Conservation (phyloP, 1,140 invertebrate genomes). For the Drosophila baimaii region DNA sequence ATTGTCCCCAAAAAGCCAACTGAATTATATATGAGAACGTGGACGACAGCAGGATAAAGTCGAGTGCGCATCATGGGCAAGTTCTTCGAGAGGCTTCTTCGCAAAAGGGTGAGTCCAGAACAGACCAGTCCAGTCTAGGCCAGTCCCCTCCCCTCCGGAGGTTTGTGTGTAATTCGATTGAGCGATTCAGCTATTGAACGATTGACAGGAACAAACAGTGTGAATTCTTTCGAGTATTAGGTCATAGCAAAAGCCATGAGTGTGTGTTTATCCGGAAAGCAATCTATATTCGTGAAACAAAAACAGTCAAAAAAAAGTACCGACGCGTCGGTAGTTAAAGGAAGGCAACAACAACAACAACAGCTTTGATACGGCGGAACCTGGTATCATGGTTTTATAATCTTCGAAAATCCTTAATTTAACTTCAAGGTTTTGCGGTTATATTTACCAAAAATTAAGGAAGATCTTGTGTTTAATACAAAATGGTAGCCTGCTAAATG, state of each 20-base stretch:
- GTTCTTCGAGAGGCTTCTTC: constrained; percentile 47
- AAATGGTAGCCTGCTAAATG: too few species aligned
- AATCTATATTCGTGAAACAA: constrained; percentile 28
- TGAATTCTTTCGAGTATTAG: constrained; percentile 14
- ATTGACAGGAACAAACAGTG: constrained; percentile 19
- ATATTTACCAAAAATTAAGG: background rate
- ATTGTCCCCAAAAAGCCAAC: constrained; percentile 21
- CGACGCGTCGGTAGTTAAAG: background rate
- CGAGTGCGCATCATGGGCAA: constrained; percentile 40
- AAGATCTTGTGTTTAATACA: background rate
- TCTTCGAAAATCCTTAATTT: constrained; percentile 16
- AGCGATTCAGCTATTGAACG: constrained; percentile 4
- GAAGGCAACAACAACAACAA: background rate
- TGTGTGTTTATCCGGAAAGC: constrained; percentile 19
- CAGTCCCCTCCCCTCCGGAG: too few species aligned
- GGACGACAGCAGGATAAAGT: constrained; percentile 1
- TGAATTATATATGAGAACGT: background rate
- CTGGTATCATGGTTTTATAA: constrained; percentile 6
- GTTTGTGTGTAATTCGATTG: background rate
- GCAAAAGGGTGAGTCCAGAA: constrained; percentile 45
- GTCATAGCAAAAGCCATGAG: background rate
- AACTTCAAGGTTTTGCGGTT: constrained; percentile 8
- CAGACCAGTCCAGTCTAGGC: too few species aligned
- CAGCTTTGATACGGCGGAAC: background rate
- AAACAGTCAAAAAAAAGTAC: background rate